These are phyloP conservation scores for Mycogona germanica DNA, from an alignment of 2,888 invertebrate species.

Conservation along the genomic window DNA sequence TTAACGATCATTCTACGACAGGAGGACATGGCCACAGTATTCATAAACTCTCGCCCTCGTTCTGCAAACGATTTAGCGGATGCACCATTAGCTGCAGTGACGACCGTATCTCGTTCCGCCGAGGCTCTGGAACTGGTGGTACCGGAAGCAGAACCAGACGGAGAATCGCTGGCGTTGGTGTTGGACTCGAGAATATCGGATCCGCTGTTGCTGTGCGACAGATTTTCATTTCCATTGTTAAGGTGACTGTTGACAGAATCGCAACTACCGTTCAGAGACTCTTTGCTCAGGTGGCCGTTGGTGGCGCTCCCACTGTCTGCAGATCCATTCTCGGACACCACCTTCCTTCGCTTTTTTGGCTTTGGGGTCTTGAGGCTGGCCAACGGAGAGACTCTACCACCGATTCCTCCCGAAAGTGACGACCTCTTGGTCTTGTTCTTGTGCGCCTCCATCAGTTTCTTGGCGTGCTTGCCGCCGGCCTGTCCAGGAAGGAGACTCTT, in stretches of 20 bases:
- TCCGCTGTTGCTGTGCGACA: background rate
- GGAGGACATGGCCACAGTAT: background rate
- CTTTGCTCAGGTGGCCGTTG: no score
- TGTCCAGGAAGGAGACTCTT: constrained; percentile 19
- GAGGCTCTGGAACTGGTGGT: constrained; percentile 7
- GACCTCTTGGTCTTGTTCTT: background rate
- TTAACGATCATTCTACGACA: constrained; percentile 3
- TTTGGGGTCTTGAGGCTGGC: no score
- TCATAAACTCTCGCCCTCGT: background rate
- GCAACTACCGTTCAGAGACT: no score
- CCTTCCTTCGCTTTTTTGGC: no score
- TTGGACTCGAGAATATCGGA: background rate
- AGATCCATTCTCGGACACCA: no score
- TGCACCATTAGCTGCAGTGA: background rate
- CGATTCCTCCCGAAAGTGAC: no score
- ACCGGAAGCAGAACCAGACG: no score
- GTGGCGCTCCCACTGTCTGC: no score
- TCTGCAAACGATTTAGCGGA: background rate
- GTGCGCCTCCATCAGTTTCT: constrained; percentile 6
- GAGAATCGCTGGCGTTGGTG: background rate
- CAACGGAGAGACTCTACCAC: no score
- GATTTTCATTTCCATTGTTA: background rate
- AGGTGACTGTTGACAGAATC: no score
- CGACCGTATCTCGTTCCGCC: background rate
- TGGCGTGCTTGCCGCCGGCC: constrained; percentile 17